These are phyloP conservation scores for Plectrocnemia conspersa DNA, from an alignment of 1,140 invertebrate genomes.

Conservation along the genomic window DNA sequence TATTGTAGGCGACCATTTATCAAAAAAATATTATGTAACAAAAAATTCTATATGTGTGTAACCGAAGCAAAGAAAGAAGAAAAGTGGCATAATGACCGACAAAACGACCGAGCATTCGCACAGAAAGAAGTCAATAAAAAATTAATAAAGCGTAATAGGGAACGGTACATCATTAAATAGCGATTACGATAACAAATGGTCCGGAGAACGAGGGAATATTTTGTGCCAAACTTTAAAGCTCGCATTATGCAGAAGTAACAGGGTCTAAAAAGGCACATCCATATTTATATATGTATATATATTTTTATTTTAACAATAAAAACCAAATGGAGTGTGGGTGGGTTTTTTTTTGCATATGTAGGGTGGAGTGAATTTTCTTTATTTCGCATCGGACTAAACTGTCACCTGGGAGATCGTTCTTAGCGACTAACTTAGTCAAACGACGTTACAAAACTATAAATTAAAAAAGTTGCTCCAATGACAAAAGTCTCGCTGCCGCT, in stretches of 20 bases:
- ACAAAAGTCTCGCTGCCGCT: slow-evolving; percentile 11
- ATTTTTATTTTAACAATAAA: too few relatives aligned
- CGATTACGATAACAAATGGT: slow-evolving; percentile 17
- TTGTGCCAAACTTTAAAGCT: too few relatives aligned
- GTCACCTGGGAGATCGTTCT: slow-evolving; percentile 19
- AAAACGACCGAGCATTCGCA: not conserved
- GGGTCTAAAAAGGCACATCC: too few relatives aligned
- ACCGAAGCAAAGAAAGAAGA: too few relatives aligned
- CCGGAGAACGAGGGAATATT: slow-evolving; percentile 8
- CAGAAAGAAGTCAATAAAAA: slow-evolving; percentile 7
- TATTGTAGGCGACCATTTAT: too few relatives aligned
- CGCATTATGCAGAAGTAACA: too few relatives aligned
- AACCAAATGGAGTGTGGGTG: too few relatives aligned
- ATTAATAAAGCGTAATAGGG: slow-evolving; percentile 23
- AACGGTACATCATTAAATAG: slow-evolving; percentile 22
- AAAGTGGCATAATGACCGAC: slow-evolving; percentile 13
- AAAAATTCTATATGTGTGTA: too few relatives aligned
- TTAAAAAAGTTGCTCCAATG: slow-evolving; percentile 32
- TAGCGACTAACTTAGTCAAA: slow-evolving; percentile 20
- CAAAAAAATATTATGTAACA: slow-evolving; percentile 12
- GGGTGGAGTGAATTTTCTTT: too few relatives aligned
- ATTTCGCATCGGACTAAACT: slow-evolving; percentile 15
- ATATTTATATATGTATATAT: too few relatives aligned
- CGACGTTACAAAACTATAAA: slow-evolving; percentile 34
- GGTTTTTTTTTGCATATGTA: too few relatives aligned